Evolutionary conservation across 2,113 vertebrate species (phyloP), one percentile per base, ranked within the genome.

Genomic region (Thalassoma bifasciatum): DNA sequence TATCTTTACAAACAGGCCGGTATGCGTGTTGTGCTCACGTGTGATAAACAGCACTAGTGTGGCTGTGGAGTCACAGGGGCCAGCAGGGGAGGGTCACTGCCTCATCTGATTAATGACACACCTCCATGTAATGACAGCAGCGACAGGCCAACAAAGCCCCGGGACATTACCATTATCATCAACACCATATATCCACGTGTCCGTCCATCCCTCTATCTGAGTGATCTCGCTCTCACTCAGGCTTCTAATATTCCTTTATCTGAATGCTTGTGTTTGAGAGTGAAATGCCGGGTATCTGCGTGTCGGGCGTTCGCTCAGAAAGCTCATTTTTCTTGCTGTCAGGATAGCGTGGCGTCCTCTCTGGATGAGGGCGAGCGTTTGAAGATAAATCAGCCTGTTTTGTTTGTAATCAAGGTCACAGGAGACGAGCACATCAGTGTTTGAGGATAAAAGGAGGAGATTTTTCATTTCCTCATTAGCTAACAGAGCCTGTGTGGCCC

Each of bases 101-200:
- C 74, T 51, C 36, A 65, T 75, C 60, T 93, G 91, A 94, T 92
- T 89, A 91, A 94, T 92, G 83, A 79, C 59, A 54, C 62, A 24
- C 40, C 68, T 21, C 76, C 54, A n/a, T 24, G 23, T 84, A 76
- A 88, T 84, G 86, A 91, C 86, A 77, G 50, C 82, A 60, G 74
- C 53, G 47, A 73, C 60, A 49, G 58, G 47, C 71, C 77, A 84
- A 89, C 71, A 81, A 66, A 84, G 77, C 77, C 63, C 66, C 71
- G 59, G 68, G 80, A 88, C 83, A 89, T 83, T 79, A 82, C 44
- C 36, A 84, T 85, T 82, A 88, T 86, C 83, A 86, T 69, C 85
- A 78, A 16, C 65, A 54, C 66, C 75, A 63, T 57, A 57, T 37
- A 86, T 76, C 54, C 30, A 19, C 54, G 42, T 13, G 14, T 66